Evolutionary conservation across 30 jellyfish, hydroid and myxozoan genomes (phyloP), one percentile per base, ranked within the genome.

Genomic region (Chrysaora quinquecirrha): DNA sequence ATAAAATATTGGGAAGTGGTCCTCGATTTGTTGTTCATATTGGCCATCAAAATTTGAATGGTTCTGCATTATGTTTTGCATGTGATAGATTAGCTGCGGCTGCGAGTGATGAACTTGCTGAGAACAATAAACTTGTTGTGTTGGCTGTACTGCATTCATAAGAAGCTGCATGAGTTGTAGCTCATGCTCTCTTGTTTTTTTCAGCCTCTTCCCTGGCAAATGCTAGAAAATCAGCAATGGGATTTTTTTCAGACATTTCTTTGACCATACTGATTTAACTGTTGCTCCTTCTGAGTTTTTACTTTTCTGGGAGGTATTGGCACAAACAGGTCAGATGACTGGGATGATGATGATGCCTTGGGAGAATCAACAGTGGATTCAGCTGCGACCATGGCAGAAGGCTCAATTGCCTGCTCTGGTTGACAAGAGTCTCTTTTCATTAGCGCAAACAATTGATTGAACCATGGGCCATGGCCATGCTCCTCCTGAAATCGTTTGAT

Each of bases 171-270:
- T 73, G 30, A 73, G 71, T 9, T 30, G 23, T 35, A 73, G 69
- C 27, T 73, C 73, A 19, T 73, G 85, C 25, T 76, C 28, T 18
- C 88, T 30, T 27, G 78, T 30, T 48, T 58, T 76, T 46, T 76
- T 67, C n/a, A 0, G 88, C 78, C 52, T 76, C 88, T 76, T 76
- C 88, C 43, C 48, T 60, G 27, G 88, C 88, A 76, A 56, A 76
- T 3, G 77, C 88, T 43, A 76, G 20, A 21, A 50, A 76, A 20
- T 76, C 88, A 1, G 21, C 56, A 66, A 76, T 54, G 48, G 88
- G 78, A 61, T n/a, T 76, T 61, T 76, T 34, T 54, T 76, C 88
- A 38, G 49, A 21, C 73, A 73, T 73, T 19, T 31, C 27, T 46
- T 48, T 73, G 35, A 73, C 25, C 85, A 73, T 30, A 34, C 69